A percentile compares a stretch with the other conserved stretches of the same genome.
Evolutionary conservation across 2,888 invertebrate species (phyloP).

Genomic region (Acanthococcus lagerstroemiae): DNA sequence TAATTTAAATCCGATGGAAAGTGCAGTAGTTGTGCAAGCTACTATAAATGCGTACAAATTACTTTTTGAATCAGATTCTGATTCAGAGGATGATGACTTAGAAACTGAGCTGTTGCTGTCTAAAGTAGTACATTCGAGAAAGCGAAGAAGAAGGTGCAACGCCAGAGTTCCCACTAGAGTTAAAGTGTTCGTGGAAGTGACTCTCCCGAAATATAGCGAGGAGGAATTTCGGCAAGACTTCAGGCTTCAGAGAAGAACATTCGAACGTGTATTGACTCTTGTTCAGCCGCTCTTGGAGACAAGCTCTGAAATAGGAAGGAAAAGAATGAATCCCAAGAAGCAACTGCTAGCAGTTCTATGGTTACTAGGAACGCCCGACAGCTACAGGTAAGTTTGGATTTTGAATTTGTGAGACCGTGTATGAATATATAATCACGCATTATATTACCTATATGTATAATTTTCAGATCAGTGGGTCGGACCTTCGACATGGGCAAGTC

Average conservation of each 20-base stretch:
- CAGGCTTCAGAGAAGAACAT: not conserved
- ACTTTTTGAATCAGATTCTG: not conserved
- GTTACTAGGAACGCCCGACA: slow-evolving; percentile 35
- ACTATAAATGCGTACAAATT: not conserved
- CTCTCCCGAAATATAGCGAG: not conserved
- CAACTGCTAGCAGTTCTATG: slow-evolving; percentile 34
- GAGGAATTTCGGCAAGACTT: not conserved
- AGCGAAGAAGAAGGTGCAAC: not conserved
- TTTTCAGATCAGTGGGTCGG: slow-evolving; percentile 5
- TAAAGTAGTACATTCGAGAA: not conserved
- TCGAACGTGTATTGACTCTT: not conserved
- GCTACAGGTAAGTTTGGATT: slow-evolving; percentile 32
- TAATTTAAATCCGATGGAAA: not conserved
- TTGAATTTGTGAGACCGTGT: not conserved
- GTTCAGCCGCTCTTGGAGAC: not conserved
- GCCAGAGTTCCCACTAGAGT: not conserved
- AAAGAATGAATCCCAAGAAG: slow-evolving; percentile 5
- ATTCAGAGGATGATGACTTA: not conserved
- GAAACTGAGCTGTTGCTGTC: not conserved
- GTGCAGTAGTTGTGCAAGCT: not conserved
- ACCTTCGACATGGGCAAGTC: slow-evolving; percentile 32
- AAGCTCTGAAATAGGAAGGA: slow-evolving; percentile 7
- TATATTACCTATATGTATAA: not conserved
- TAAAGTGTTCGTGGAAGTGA: not conserved
- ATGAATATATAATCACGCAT: not conserved